Base-by-base conservation (phyloP, 2,797 vertebrate species). In the Acanthornis magna region DNA sequence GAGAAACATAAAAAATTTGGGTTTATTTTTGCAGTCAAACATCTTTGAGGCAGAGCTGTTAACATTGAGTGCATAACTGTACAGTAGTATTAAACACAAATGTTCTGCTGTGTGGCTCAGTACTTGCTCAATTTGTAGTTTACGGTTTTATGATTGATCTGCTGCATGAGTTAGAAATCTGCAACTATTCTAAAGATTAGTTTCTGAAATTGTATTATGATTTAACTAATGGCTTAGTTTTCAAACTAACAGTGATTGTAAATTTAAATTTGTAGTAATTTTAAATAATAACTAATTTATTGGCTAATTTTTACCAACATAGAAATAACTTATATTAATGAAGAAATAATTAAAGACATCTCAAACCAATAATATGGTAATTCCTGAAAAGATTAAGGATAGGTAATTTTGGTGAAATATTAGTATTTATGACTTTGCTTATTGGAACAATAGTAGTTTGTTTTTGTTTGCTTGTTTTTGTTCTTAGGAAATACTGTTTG, bases 1-100 rank as follows among this genome's bases (percentile, higher is more conserved):
- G 8, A 62, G 36, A 17, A 72, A 55, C 19, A n/a, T 14, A 42
- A 34, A 58, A 5, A 11, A 18, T 0, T 3, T 2, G 4, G 5
- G 7, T 3, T 7, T 5, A n/a, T 40, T 54, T 83, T 61, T 48
- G 4, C 78, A 47, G 8, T 70, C 13, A 16, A 18, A 16, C 2
- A 1, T n/a, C 29, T 62, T 78, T 16, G 58, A 85, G 40, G 18
- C 32, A 75, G 58, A 88, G 62, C 38, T 67, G 36, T 88, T 80
- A 62, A 73, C 12, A 6, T 2, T 70, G 22, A 65, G 26, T 36
- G 11, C 7, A 2, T 84, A 53, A 48, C 40, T 65, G 14, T 77
- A 73, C 42, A 43, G 21, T 26, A 27, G 16, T 25, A 36, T 43
- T 42, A 48, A 74, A 66, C 5, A 54, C 17, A 65, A 54, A 19